phyloP scores from a whole-genome alignment of 1,140 invertebrate genomes.

The Agrilus planipennis region DNA sequence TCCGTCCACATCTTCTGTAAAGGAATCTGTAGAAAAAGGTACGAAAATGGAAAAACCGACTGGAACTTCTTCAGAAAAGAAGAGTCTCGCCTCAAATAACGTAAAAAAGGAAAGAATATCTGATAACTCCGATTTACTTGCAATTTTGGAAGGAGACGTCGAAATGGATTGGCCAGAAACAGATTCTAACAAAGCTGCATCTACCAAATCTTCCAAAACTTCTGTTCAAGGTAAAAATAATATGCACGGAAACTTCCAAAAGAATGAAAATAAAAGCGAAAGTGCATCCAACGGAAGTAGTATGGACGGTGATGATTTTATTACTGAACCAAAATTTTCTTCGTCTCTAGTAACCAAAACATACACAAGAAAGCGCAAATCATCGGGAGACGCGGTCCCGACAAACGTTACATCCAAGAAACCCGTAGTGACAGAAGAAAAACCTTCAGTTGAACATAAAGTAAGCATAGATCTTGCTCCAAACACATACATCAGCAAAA shows the following conservation, averaged over 20 bases:
- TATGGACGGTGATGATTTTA: neutral
- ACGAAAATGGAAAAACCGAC: neutral
- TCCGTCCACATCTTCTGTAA: neutral
- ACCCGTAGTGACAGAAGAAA: constrained; percentile 3
- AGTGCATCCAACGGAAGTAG: too few species aligned
- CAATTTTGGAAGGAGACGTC: constrained; percentile 30
- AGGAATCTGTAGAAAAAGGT: neutral
- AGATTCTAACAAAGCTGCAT: constrained; percentile 10
- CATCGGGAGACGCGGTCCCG: constrained; percentile 15
- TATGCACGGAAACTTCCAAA: neutral
- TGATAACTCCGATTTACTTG: constrained; percentile 30
- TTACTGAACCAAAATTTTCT: constrained; percentile 5
- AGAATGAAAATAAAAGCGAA: too few species aligned
- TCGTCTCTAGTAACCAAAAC: constrained; percentile 25
- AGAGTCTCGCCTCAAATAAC: neutral
- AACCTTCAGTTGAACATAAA: neutral
- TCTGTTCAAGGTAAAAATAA: neutral
- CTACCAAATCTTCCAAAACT: constrained; percentile 23
- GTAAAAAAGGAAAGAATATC: constrained; percentile 2
- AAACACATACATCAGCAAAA: constrained; percentile 31
- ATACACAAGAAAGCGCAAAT: constrained; percentile 29
- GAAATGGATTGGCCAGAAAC: constrained; percentile 5
- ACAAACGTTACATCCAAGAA: constrained; percentile 12
- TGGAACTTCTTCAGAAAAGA: neutral
- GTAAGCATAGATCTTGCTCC: constrained; percentile 2